Base-by-base conservation (phyloP, 2,113 vertebrate genomes). In the Lampris megalopsis region DNA sequence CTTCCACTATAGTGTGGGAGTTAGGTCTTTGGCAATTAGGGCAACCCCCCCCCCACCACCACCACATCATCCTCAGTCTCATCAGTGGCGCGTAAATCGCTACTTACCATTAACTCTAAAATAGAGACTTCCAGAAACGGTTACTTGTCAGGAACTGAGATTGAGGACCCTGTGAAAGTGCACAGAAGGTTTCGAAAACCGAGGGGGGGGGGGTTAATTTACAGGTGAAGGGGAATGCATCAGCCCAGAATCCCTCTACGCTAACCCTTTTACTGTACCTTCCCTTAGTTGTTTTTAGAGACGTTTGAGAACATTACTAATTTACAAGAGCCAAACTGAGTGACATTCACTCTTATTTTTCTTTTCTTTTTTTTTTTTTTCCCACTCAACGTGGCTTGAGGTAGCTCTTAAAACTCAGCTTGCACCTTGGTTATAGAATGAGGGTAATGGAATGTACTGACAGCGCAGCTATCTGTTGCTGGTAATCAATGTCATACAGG, bases 291-390 rank as follows among this genome's bases (percentile, higher is more conserved):
- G 66, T 86, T 88, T 86, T 90, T 89, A 90, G 82, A 90, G 78
- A 73, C 88, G 82, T 87, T 86, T 84, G 88, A 90, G 77, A 89
- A 83, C 66, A 85, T 74, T 73, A 88, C 68, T 86, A 81, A 89
- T 90, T 92, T 91, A 84, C 90, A 80, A 88, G 89, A 93, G 91
- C 91, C 92, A 92, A 92, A 92, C 86, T 94, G 93, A 93, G 93
- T 94, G 93, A 94, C 92, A 94, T 94, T 94, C 93, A 94, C 92
- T 94, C 93, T 37, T 50, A 58, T 75, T 75, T 84, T 73, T 77
- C 71, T 77, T 71, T 71, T 70, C 63, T 74, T 60, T 68, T 10
- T 11, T 71, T 11, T 71, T 74, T 83, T 58, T 82, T 68, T 83
- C 87, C 82, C 59, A 24, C 24, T 24, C 24, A 40, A 80, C 54